A percentile compares a stretch with the other conserved stretches of the same genome.
Evolutionary conservation across 2,888 invertebrate species (phyloP).

Genomic region (Aporophyla lueneburgensis): DNA sequence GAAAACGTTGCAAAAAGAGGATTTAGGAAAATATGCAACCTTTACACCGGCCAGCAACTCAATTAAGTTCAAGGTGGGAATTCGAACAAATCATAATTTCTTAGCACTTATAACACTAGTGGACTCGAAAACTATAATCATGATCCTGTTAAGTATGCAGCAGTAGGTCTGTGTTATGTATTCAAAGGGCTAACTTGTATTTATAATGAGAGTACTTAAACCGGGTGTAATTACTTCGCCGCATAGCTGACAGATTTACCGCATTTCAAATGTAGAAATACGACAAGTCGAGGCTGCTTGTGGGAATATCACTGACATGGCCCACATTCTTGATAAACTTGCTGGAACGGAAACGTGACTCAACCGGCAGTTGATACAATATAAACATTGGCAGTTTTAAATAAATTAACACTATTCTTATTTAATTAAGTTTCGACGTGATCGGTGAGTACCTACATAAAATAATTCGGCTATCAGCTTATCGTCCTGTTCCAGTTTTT

Average conservation of each 20-base stretch:
- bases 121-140: slow-evolving; percentile 17
- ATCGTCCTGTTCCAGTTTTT: slow-evolving; percentile 53
- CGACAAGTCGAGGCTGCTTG: slow-evolving; percentile 68
- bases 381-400: slow-evolving; percentile 68
- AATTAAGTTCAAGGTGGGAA: slow-evolving; percentile 79
- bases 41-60: slow-evolving; percentile 75
- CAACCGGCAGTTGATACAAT: slow-evolving; percentile 78
- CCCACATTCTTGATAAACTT: slow-evolving; percentile 87
- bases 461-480: slow-evolving; percentile 35
- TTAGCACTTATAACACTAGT: slow-evolving; percentile 14
- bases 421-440: slow-evolving; percentile 49
- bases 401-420: slow-evolving; percentile 53
- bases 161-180: slow-evolving; percentile 34
- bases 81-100: slow-evolving; percentile 32
- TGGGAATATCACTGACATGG: slow-evolving; percentile 81
- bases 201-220: slow-evolving; percentile 60
- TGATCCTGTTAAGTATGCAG: slow-evolving; percentile 30
- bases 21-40: slow-evolving; percentile 74
- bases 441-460: slow-evolving; percentile 33
- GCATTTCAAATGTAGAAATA: slow-evolving; percentile 75
- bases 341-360: slow-evolving; percentile 85
- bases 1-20: slow-evolving; percentile 82
- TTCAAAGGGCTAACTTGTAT: slow-evolving; percentile 57
- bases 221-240: slow-evolving; percentile 66
- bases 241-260: slow-evolving; percentile 64